Percentiles rank a stretch among this genome's conserved stretches.
These are phyloP conservation scores for Diabrotica virgifera DNA, from an alignment of 1,140 invertebrate species.

Conservation along the genomic window DNA sequence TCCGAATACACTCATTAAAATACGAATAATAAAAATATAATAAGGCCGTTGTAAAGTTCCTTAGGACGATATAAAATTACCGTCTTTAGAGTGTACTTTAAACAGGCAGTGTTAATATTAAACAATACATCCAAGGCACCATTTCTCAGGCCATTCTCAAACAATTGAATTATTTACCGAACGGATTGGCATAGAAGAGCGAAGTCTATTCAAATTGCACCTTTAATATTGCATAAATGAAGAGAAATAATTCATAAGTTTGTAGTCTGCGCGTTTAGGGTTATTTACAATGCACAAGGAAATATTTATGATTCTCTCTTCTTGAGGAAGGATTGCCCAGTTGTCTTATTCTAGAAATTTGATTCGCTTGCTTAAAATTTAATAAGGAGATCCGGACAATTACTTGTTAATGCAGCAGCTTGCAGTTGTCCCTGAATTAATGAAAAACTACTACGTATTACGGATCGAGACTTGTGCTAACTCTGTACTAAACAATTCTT, in stretches of 20 bases:
- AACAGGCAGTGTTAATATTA: slow-evolving; percentile 45
- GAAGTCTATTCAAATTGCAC: slow-evolving; percentile 50
- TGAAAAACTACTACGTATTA: background rate
- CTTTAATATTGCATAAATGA: slow-evolving; percentile 50
- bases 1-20: background rate
- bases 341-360: slow-evolving; percentile 45
- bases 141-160: slow-evolving; percentile 46
- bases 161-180: slow-evolving; percentile 51
- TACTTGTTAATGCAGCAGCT: slow-evolving; percentile 15
- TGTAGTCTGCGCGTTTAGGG: slow-evolving; percentile 50
- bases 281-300: slow-evolving; percentile 51
- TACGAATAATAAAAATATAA: background rate
- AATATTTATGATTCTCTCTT: slow-evolving; percentile 48
- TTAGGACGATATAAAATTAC: slow-evolving; percentile 36
- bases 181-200: slow-evolving; percentile 50
- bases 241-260: slow-evolving; percentile 51
- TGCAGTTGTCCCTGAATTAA: slow-evolving; percentile 9
- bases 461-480: too few relatives aligned
- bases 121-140: slow-evolving; percentile 44
- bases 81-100: slow-evolving; percentile 39
- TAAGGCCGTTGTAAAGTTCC: slow-evolving; percentile 5
- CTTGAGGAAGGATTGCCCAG: slow-evolving; percentile 42
- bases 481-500: too few relatives aligned
- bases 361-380: slow-evolving; percentile 44
- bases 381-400: slow-evolving; percentile 20